Evolutionary conservation across 2,888 invertebrate genomes (phyloP).

Genomic region (Malthinus flaveolus): DNA sequence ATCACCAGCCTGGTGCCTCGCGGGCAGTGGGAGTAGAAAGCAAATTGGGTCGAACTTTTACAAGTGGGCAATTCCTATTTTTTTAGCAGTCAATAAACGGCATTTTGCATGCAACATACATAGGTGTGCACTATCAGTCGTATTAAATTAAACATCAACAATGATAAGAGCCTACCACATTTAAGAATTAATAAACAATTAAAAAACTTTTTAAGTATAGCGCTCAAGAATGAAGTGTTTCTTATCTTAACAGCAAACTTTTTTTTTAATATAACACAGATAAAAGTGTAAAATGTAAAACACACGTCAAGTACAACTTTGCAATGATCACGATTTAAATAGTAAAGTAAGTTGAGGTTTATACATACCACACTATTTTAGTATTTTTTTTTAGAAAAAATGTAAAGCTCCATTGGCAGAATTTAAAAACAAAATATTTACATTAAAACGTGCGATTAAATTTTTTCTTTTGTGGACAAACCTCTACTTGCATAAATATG

Average conservation of each 20-base stretch:
- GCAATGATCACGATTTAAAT: constrained; percentile 21
- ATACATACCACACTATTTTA: constrained; percentile 17
- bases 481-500: no score
- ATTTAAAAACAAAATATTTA: constrained; percentile 3
- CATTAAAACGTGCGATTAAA: background rate
- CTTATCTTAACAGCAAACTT: constrained; percentile 25
- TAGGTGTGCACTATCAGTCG: no score
- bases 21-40: no score
- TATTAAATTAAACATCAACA: no score
- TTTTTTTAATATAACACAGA: constrained; percentile 26
- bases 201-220: constrained; percentile 6
- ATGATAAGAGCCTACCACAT: no score
- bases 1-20: no score
- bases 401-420: constrained; percentile 10
- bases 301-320: constrained; percentile 24
- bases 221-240: constrained; percentile 8
- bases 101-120: no score
- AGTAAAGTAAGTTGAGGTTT: constrained; percentile 18
- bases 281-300: constrained; percentile 29
- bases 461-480: background rate
- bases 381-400: constrained; percentile 14
- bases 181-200: no score
- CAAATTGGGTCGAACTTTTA: no score
- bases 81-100: no score
- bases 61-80: no score